A percentile compares a stretch with the other conserved stretches of the same genome.
phyloP scores from a whole-genome alignment of 2,113 vertebrate species.

The Morone chrysops region DNA sequence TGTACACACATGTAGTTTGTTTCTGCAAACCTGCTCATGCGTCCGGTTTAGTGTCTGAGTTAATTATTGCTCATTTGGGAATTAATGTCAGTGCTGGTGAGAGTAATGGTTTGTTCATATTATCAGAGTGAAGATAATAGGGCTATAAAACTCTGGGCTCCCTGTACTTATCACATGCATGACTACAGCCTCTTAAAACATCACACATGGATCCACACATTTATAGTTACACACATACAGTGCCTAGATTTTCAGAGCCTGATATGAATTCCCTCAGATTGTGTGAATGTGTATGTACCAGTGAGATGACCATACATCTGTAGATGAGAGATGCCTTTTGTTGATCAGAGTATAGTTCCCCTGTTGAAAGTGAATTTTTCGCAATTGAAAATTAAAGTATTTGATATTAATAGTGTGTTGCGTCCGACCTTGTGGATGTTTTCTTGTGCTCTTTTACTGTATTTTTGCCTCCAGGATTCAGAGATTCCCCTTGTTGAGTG shows the following conservation, averaged over 20 bases:
- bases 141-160: slow-evolving; percentile 65
- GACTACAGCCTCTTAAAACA: slow-evolving; percentile 35
- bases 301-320: background rate
- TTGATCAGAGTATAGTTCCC: background rate
- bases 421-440: slow-evolving; percentile 24
- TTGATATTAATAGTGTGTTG: slow-evolving; percentile 3
- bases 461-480: slow-evolving; percentile 39
- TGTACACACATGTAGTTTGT: background rate
- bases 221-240: background rate
- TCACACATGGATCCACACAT: slow-evolving; percentile 8
- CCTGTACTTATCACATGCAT: slow-evolving; percentile 64
- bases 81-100: slow-evolving; percentile 73
- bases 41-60: slow-evolving; percentile 59
- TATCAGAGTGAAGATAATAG: slow-evolving; percentile 73
- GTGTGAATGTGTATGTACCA: background rate
- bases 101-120: slow-evolving; percentile 79
- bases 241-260: background rate
- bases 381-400: background rate
- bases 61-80: slow-evolving; percentile 79
- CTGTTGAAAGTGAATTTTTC: background rate
- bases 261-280: background rate
- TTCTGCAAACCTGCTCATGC: slow-evolving; percentile 44
- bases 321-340: background rate
- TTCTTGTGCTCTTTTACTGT: slow-evolving; percentile 30
- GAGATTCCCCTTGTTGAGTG: slow-evolving; percentile 40